Evolutionary conservation across 2,888 invertebrate species (phyloP).

Genomic region (Acheta domesticus): DNA sequence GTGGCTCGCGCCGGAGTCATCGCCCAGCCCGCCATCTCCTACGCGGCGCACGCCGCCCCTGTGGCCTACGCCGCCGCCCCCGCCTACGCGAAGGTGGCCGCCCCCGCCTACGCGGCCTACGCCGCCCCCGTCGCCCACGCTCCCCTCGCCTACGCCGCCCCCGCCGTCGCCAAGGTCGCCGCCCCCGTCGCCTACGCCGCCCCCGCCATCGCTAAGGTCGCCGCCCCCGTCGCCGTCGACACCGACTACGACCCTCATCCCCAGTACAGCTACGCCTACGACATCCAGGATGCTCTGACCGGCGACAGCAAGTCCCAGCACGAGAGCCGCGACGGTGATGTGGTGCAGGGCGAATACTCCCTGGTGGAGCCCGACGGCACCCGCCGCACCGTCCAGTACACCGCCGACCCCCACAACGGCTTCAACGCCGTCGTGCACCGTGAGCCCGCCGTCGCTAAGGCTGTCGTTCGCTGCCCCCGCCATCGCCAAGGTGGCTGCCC

Average conservation of each 20-base stretch:
- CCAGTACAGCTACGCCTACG: neutral
- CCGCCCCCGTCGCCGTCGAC: no score
- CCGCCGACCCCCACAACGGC: no score
- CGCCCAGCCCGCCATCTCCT: slow-evolving; percentile 33
- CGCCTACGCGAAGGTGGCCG: slow-evolving; percentile 30
- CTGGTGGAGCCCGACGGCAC: no score
- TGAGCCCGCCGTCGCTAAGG: no score
- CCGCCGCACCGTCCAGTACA: no score
- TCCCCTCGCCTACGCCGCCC: slow-evolving; percentile 31
- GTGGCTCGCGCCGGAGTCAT: slow-evolving; percentile 36
- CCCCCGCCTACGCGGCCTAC: slow-evolving; percentile 29
- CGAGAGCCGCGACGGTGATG: no score
- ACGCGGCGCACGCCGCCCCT: slow-evolving; percentile 30
- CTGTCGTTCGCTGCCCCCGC: no score
- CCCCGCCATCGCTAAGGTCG: slow-evolving; percentile 19
- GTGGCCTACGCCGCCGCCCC: slow-evolving; percentile 30
- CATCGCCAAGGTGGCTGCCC: neutral
- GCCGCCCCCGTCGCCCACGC: neutral
- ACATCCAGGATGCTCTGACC: no score
- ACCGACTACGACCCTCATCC: slow-evolving; percentile 25
- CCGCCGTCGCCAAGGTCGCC: slow-evolving; percentile 30
- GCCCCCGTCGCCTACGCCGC: slow-evolving; percentile 32
- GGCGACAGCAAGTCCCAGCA: no score
- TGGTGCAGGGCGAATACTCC: no score
- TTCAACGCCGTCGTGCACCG: no score